Base-by-base conservation (phyloP, 2,113 vertebrate species). In the Neodontobutis hainanensis region DNA sequence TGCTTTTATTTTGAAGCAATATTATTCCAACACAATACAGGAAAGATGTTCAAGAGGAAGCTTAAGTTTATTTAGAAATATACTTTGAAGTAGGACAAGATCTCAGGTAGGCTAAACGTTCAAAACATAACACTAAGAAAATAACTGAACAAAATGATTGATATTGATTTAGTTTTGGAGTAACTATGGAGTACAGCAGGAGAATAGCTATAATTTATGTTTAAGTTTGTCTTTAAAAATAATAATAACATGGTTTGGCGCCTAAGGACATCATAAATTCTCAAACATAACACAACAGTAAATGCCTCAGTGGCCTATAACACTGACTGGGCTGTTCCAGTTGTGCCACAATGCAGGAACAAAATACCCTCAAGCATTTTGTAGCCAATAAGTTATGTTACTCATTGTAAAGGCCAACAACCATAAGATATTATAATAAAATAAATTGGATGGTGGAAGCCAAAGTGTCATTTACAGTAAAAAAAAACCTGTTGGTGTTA, bases 331-430 rank as follows among this genome's bases (percentile, higher is more conserved):
- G 44, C 44, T 46, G 38, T 14, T 14, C 1, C 5, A 55, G 52
- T 34, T 55, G 34, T 12, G n/a, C 38, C 52, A 55, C 32, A n/a
- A 32, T 36, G 49, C 36, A 55, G 36, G 52, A 34, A 38, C 52
- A 55, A 55, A 36, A 15, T 34, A 55, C 12, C 52, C 52, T 55
- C 12, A 12, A 55, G 52, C 52, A 14, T 34, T 38, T 12, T 9
- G 52, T 35, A 55, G 52, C 34, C 48, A 55, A 55, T 55, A 55
- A 55, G 12, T 55, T 55, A 55, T 34, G 8, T 34, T 8, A 32
- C 14, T 36, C 52, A 55, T 38, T 55, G 52, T 55, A 55, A 55
- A 55, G 38, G 52, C 52, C 52, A 55, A 36, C 52, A 38, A 55
- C 38, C 52, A 36, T 55, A n/a, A 55, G 32, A 55, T 36, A 38